Evolutionary conservation across 2,113 vertebrate genomes (phyloP).

Genomic region (Sander vitreus): DNA sequence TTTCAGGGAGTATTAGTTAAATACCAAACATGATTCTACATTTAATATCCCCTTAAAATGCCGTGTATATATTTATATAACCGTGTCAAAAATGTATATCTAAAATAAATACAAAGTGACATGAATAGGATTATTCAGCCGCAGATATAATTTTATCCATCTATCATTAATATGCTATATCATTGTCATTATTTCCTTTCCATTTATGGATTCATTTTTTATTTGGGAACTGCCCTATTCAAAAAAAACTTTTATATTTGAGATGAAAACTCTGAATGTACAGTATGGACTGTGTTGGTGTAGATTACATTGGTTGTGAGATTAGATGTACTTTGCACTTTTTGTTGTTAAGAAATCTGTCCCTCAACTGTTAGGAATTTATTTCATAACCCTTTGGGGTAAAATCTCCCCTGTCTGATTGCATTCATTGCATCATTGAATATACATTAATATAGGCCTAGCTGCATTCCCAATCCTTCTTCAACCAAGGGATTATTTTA

Average conservation of each 20-base stretch:
- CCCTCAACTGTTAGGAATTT: slow-evolving; percentile 44
- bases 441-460: slow-evolving; percentile 57
- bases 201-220: slow-evolving; percentile 36
- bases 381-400: slow-evolving; percentile 50
- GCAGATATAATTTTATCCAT: slow-evolving; percentile 38
- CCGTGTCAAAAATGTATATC: slow-evolving; percentile 73
- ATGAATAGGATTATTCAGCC: slow-evolving; percentile 63
- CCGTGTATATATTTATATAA: slow-evolving; percentile 84
- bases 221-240: slow-evolving; percentile 62
- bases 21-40: slow-evolving; percentile 67
- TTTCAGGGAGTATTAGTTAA: slow-evolving; percentile 79
- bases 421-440: slow-evolving; percentile 42
- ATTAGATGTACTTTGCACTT: slow-evolving; percentile 84
- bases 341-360: slow-evolving; percentile 76
- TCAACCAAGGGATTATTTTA: slow-evolving; percentile 35
- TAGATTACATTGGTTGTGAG: slow-evolving; percentile 77
- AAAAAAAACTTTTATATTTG: slow-evolving; percentile 81
- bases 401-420: slow-evolving; percentile 36
- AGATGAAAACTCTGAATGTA: slow-evolving; percentile 85
- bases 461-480: slow-evolving; percentile 44
- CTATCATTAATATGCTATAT: slow-evolving; percentile 42
- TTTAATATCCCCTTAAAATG: slow-evolving; percentile 61
- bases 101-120: slow-evolving; percentile 69
- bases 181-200: slow-evolving; percentile 48
- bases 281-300: slow-evolving; percentile 80